Evolutionary conservation across 2,797 vertebrate genomes (phyloP).

Genomic region (Distichodus sexfasciatus): DNA sequence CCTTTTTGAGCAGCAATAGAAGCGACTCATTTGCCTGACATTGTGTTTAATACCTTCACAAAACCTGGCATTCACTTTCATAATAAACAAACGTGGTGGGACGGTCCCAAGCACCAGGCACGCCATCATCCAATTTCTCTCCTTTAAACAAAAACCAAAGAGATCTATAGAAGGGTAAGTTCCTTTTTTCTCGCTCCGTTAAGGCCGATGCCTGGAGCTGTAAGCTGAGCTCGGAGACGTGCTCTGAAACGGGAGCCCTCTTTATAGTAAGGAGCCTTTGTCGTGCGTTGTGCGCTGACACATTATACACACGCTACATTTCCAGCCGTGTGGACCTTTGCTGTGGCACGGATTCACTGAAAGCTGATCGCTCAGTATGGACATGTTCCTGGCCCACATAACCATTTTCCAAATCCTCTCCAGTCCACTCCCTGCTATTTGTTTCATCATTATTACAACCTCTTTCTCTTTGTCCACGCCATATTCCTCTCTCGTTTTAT

Average conservation of each 20-base stretch:
- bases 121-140: neutral
- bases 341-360: conserved; percentile 44
- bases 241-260: conserved; percentile 29
- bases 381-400: conserved; percentile 34
- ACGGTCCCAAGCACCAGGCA: neutral
- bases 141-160: conserved; percentile 3
- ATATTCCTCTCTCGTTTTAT: conserved; percentile 1
- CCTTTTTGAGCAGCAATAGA: no score
- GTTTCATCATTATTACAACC: conserved; percentile 41
- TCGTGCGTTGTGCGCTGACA: conserved; percentile 31
- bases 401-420: conserved; percentile 37
- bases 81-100: conserved; percentile 19
- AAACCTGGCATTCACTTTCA: neutral
- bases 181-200: neutral
- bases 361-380: conserved; percentile 56
- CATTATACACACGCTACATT: conserved; percentile 38
- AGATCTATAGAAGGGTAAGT: neutral
- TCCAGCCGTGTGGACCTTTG: conserved; percentile 33
- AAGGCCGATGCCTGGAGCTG: conserved; percentile 33
- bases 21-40: no score
- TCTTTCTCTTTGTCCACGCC: conserved; percentile 5
- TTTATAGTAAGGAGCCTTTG: conserved; percentile 49
- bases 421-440: conserved; percentile 32
- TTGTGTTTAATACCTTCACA: neutral
- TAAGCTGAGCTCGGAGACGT: conserved; percentile 28